Percentiles rank a stretch among this genome's conserved stretches.
These are phyloP conservation scores for Nibea coibor DNA, from an alignment of 2,113 vertebrate species.

Conservation along the genomic window DNA sequence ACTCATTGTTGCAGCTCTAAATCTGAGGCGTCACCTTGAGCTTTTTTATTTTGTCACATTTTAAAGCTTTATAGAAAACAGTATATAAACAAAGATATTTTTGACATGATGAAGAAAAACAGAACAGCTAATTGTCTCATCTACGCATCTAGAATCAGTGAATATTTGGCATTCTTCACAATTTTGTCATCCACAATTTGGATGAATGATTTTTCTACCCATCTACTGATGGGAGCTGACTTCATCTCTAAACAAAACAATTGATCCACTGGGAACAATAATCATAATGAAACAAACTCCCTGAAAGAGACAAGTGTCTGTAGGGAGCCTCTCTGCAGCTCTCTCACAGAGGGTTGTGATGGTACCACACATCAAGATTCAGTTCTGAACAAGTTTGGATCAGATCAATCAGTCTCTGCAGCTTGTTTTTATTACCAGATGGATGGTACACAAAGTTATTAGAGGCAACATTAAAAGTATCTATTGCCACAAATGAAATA, in stretches of 20 bases:
- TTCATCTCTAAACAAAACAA: not conserved
- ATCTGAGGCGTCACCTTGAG: too few relatives aligned
- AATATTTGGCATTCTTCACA: too few relatives aligned
- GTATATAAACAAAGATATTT: too few relatives aligned
- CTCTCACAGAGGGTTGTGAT: not conserved
- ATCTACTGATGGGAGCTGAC: not conserved
- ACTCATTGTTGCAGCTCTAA: not conserved
- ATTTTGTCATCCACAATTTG: too few relatives aligned
- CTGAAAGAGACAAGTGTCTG: not conserved
- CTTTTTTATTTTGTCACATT: too few relatives aligned
- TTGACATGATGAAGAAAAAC: too few relatives aligned
- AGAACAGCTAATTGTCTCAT: too few relatives aligned
- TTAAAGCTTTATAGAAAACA: too few relatives aligned
- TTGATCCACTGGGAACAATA: not conserved
- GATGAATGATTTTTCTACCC: too few relatives aligned
- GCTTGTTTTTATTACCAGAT: slow-evolving; percentile 33
- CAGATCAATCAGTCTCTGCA: slow-evolving; percentile 36
- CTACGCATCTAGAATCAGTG: too few relatives aligned
- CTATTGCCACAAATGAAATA: too few relatives aligned
- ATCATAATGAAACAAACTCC: not conserved
- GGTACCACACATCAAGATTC: slow-evolving; percentile 36
- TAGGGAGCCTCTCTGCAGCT: not conserved
- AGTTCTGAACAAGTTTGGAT: slow-evolving; percentile 50
- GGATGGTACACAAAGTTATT: slow-evolving; percentile 16
- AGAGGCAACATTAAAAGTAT: not conserved